These are phyloP conservation scores for Nezara viridula DNA, from an alignment of 2,888 invertebrate genomes.

Conservation along the genomic window DNA sequence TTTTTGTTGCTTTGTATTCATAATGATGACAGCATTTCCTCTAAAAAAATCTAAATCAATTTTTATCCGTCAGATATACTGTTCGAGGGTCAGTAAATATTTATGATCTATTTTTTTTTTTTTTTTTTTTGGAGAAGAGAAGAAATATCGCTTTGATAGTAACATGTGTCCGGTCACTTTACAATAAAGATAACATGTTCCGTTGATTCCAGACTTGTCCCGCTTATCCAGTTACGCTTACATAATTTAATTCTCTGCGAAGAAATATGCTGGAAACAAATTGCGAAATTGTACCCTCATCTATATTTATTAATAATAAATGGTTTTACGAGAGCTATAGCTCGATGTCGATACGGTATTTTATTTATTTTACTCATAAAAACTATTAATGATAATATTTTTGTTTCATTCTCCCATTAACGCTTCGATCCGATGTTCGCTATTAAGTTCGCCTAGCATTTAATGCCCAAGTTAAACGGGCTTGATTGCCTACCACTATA, in stretches of 20 bases:
- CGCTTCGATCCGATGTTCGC: background rate
- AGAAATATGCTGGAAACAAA: background rate
- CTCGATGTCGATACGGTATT: background rate
- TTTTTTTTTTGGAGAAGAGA: background rate
- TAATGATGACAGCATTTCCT: too few species aligned
- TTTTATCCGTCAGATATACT: too few species aligned
- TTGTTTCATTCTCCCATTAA: background rate
- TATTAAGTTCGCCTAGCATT: background rate
- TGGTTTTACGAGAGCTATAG: background rate
- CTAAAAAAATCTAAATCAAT: too few species aligned
- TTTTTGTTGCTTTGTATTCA: too few species aligned
- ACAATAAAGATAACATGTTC: background rate
- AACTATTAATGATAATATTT: background rate
- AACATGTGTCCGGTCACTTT: conserved; percentile 6
- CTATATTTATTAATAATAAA: background rate
- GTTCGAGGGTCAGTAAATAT: background rate
- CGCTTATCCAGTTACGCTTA: background rate
- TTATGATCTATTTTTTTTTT: background rate
- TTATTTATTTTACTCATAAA: conserved; percentile 4
- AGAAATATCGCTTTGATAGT: background rate
- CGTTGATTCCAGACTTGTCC: background rate
- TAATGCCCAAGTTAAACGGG: background rate
- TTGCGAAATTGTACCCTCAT: background rate
- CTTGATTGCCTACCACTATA: background rate
- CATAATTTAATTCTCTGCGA: background rate